These are phyloP conservation scores for Griposia aprilina DNA, from an alignment of 2,888 invertebrate genomes.

Conservation along the genomic window DNA sequence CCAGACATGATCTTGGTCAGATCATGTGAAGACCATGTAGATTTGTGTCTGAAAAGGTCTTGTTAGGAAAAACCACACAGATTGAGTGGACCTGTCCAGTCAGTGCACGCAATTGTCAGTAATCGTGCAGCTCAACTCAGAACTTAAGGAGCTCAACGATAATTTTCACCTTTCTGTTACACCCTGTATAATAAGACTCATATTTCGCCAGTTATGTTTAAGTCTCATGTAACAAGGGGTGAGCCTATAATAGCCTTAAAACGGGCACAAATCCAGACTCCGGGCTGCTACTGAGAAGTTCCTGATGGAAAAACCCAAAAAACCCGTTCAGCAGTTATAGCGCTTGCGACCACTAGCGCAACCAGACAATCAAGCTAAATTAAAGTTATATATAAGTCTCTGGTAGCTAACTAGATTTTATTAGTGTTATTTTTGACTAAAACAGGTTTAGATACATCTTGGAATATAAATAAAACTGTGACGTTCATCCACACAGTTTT, in stretches of 20 bases:
- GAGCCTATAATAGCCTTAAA: not conserved
- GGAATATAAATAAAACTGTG: slow-evolving; percentile 5
- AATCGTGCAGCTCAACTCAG: too few species aligned
- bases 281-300: not conserved
- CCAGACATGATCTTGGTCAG: too few species aligned
- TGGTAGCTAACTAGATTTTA: not conserved
- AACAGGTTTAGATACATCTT: slow-evolving; percentile 28
- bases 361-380: not conserved
- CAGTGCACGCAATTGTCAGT: too few species aligned
- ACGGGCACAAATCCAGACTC: not conserved
- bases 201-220: not conserved
- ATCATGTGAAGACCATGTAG: too few species aligned
- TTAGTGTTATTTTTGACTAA: not conserved
- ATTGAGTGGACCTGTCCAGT: too few species aligned
- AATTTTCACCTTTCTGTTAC: too few species aligned
- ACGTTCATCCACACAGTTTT: slow-evolving; percentile 9
- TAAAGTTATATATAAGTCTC: slow-evolving; percentile 12
- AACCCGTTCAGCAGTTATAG: not conserved
- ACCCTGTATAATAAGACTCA: not conserved
- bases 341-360: not conserved
- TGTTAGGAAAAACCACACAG: too few species aligned
- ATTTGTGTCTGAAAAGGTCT: too few species aligned
- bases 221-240: not conserved
- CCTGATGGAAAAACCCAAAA: not conserved
- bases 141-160: too few species aligned